Conservation (phyloP, 2,888 invertebrate species). For the Galerucella calmariensis region DNA sequence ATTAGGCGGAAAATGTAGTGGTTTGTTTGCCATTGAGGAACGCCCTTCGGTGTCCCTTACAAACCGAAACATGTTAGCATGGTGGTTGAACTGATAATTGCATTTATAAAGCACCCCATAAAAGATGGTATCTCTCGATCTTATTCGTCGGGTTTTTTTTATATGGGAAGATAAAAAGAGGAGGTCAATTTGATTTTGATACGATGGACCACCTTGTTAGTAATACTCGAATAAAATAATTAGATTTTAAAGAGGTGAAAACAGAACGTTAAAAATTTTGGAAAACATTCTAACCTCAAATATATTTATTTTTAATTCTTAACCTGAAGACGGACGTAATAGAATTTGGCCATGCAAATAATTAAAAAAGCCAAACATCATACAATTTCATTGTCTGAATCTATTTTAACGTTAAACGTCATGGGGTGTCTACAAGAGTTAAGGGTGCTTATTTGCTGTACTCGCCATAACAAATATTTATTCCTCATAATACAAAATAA, state of each 20-base stretch:
- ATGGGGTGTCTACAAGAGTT: background rate
- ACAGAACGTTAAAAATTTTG: too few relatives aligned
- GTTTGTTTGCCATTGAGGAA: constrained; percentile 48
- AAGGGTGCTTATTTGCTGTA: background rate
- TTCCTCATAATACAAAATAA: too few relatives aligned
- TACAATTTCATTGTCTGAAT: background rate
- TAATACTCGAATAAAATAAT: background rate
- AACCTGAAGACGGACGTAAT: background rate
- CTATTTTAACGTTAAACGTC: background rate
- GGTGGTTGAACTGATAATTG: constrained; percentile 30
- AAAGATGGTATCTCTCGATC: constrained; percentile 33
- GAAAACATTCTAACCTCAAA: too few relatives aligned
- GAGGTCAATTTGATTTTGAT: constrained; percentile 27
- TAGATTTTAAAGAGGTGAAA: too few relatives aligned
- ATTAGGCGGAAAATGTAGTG: constrained; percentile 61
- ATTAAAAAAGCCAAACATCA: constrained; percentile 6
- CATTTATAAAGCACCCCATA: constrained; percentile 17
- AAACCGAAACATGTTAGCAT: constrained; percentile 35
- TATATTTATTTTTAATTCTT: too few relatives aligned
- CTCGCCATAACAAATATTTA: background rate
- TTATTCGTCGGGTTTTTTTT: constrained; percentile 25
- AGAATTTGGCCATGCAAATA: constrained; percentile 13
- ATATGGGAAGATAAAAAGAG: constrained; percentile 32
- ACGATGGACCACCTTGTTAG: constrained; percentile 25
- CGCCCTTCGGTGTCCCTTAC: constrained; percentile 38